Conservation (phyloP, 2,113 vertebrate species). For the Pteropus alecto region DNA sequence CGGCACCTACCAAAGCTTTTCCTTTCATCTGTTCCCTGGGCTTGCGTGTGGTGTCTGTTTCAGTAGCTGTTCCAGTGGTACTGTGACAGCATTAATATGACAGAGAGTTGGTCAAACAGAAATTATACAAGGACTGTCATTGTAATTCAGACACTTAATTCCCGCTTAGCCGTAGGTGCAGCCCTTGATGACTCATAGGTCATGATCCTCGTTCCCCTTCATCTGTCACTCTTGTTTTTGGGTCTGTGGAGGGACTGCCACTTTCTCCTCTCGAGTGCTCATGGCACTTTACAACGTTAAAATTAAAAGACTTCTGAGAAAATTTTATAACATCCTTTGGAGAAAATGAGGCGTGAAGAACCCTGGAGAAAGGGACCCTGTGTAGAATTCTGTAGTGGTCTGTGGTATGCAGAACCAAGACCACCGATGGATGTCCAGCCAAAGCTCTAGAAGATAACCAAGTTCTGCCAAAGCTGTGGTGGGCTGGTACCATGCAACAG, state of each 20-base stretch:
- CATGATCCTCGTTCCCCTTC: background rate
- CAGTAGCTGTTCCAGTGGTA: background rate
- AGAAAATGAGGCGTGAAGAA: background rate
- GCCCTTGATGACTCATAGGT: conserved; percentile 51
- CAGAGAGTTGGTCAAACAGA: conserved; percentile 1
- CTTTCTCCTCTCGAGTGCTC: background rate
- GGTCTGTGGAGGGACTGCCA: background rate
- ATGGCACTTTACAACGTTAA: background rate
- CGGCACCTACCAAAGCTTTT: background rate
- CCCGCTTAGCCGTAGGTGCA: background rate
- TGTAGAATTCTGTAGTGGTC: background rate
- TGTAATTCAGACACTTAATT: conserved; percentile 67
- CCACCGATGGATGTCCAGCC: background rate
- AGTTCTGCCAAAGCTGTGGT: background rate
- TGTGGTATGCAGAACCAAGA: background rate
- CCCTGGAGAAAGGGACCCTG: background rate
- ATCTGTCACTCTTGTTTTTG: background rate
- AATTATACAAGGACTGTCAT: conserved; percentile 48
- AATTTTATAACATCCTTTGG: background rate
- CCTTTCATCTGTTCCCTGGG: background rate
- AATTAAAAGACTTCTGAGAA: background rate
- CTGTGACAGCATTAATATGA: background rate
- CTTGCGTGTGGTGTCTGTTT: background rate
- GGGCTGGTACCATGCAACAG: background rate
- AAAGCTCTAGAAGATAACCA: background rate